Evolutionary conservation across 2,113 vertebrate species (phyloP), one percentile per base, ranked within the genome.

Genomic region (Macaca nemestrina): DNA sequence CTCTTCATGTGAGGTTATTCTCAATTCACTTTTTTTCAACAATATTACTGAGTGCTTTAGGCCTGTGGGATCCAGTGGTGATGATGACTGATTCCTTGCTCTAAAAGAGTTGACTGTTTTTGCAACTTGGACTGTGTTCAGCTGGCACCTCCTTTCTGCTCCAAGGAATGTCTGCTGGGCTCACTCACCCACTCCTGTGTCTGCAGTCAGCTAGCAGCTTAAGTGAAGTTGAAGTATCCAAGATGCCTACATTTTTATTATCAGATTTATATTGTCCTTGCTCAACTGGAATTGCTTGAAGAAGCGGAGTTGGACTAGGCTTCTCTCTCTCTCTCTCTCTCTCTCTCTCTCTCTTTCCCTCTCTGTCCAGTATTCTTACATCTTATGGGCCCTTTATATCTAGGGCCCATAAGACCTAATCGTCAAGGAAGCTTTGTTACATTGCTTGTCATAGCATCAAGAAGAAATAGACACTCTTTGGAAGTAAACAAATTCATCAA

Each of bases 211-310:
- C 50, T 70, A 35, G 6, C 20, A 72, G 40, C 11, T 5, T 52
- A 11, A 70, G 18, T 6, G 5, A 35, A n/a, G 2, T 3, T 68
- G 14, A 38, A 7, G 5, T 57, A 10, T 73, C 64, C 43, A 87
- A 38, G 8, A 73, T 27, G 11, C 3, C 8, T 13, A 5, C 5
- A 48, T 8, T 55, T 40, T 12, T 27, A 55, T 20, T 32, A 32
- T 0, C 5, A 45, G 0, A 57, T 4, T 64, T 40, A 22, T 27
- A 55, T 32, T 45, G 25, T 0, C 7, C 35, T 0, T 40, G 12
- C 35, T 83, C 18, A 35, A 3, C 6, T 40, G 14, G 8, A 27
- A 40, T 38, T 5, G 0, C 18, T 61, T 43, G 2, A 89, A 75
- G 17, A 5, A 59, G 6, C 8, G 52, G 27, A 27, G 10, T 10